Conservation (phyloP, 2,797 vertebrate species). For the Sebastes melanostomus region DNA sequence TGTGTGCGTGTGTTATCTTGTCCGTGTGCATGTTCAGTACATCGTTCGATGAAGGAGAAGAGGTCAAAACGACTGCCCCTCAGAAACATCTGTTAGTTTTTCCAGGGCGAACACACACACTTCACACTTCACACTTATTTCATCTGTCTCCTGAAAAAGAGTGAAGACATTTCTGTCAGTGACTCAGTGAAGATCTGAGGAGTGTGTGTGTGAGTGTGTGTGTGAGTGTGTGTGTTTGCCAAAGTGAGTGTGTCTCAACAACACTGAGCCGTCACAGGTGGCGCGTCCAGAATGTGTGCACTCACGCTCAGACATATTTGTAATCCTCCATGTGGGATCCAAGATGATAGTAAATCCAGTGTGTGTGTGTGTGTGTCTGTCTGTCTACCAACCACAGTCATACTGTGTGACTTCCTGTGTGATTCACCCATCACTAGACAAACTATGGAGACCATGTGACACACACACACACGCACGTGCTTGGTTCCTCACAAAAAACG, state of each 20-base stretch:
- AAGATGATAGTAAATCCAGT: constrained; percentile 56
- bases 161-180: constrained; percentile 34
- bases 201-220: constrained; percentile 4
- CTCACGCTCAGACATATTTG: constrained; percentile 44
- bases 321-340: constrained; percentile 60
- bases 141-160: constrained; percentile 26
- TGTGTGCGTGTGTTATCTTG: not conserved
- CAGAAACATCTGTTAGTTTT: constrained; percentile 48
- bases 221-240: constrained; percentile 24
- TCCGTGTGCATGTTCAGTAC: constrained; percentile 11
- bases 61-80: constrained; percentile 25
- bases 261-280: constrained; percentile 69
- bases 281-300: constrained; percentile 56
- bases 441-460: constrained; percentile 47
- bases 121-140: constrained; percentile 23
- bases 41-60: constrained; percentile 1
- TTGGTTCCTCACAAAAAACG: not conserved
- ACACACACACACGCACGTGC: constrained; percentile 23
- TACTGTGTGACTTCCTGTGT: constrained; percentile 49
- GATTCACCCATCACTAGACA: constrained; percentile 60
- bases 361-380: not conserved
- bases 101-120: not conserved
- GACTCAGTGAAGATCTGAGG: constrained; percentile 48
- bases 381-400: not conserved
- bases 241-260: constrained; percentile 7